Evolutionary conservation across 2,113 vertebrate species (phyloP), one percentile per base, ranked within the genome.

Genomic region (Castor canadensis): DNA sequence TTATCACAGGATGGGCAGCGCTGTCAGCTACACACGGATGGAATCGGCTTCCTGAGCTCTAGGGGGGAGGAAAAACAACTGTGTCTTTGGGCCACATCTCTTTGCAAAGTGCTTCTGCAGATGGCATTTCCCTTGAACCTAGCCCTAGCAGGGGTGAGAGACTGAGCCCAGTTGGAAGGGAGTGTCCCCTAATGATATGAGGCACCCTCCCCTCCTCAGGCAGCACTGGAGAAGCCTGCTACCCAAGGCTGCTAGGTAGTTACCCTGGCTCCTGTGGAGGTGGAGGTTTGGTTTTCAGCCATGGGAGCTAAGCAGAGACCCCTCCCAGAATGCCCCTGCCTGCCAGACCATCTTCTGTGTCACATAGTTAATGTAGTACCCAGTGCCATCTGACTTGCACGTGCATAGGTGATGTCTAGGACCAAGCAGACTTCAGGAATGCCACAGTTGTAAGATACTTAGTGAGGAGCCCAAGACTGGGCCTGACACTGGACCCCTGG

Each of bases 21-120:
- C 87, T 54, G 26, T 75, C 62, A 11, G 54, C 35, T 54, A 58
- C 80, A 58, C 16, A 30, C 76, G 93, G 87, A 72, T 54, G 88
- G 45, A 80, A 4, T 87, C 32, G 49, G 87, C 83, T 94, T 88
- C 73, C 49, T 15, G 75, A 38, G 62, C 60, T 16, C 73, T 72
- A 56, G 15, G 11, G 54, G 30, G 72, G 4, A 87, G 81, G 73
- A 56, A 89, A 90, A 90, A 69, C 82, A 79, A 81, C 38, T 71
- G 24, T 56, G 35, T 35, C 4, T 47, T 56, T 40, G 87, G 83
- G 30, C 92, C 58, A 45, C 80, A 28, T 76, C 72, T 93, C 84
- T 90, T 81, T 84, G 49, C 54, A 24, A 38, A 96, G 43, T 45
- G 60, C 43, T 95, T 95, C 80, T 45, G 24, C 96, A 92, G 92